Base-by-base conservation (phyloP, 2,888 invertebrate species). In the Sthenelais limicola region DNA sequence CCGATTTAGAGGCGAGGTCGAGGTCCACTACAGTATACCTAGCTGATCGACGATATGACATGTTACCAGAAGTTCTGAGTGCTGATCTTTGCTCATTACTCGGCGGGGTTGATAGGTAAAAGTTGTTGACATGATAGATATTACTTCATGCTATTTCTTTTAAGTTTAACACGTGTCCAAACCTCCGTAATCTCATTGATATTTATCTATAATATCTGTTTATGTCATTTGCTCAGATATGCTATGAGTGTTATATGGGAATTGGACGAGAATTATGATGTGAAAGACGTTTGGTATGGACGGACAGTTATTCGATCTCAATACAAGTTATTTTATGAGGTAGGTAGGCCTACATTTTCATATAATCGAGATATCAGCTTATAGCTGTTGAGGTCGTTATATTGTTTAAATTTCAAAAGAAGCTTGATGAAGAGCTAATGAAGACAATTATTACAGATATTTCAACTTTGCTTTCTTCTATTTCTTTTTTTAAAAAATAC, bases 11-110 rank as follows among this genome's bases (percentile, higher is more conserved):
- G 87, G 98, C 98, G 0, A 94, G 95, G 0, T 90, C 92, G 15
- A 90, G 98, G 79, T 94, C 95, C 5, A 99, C 98, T 0, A 98
- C 98, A 0, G 97, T 98, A 0, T 99, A 99, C 88, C 90, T 99
- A 30, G 96, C 97, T 5, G 97, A 96, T 81, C 93, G 94, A 80
- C 84, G 89, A 73, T 89, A 89, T 74, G 89, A 90, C 79, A 90
- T 89, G 89, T 83, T 90, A 9, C 88, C 91, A 87, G 96, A 94
- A 80, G 88, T 97, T 67, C 90, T 98, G 0, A 97, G 97, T 88
- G 95, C 96, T 0, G 97, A 99, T 89, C 88, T 99, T 54, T 99
- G 98, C 88, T 99, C 99, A 0, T 89, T 99, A 71, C 91, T 96
- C 52, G 95, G 94, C 0, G 92, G 93, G 21, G 96, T 75, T 0